Evolutionary conservation across 92 coral and sea anemone genomes (phyloP).

Genomic region (Montipora capitata): DNA sequence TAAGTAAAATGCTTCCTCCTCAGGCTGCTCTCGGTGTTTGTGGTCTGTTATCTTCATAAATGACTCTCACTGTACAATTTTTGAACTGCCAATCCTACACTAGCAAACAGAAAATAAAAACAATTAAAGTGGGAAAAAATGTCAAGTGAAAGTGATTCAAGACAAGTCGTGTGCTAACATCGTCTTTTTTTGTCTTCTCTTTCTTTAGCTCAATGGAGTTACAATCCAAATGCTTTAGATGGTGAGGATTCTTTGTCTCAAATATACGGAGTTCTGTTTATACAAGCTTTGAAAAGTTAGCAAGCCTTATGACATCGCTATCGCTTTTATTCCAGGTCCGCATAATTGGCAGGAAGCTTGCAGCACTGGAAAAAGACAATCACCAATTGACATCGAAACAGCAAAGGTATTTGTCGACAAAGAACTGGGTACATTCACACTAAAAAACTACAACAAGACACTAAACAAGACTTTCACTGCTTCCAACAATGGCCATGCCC

Average conservation of each 20-base stretch:
- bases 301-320: not conserved
- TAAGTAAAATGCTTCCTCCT: no score
- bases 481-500: conserved; percentile 63
- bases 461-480: not conserved
- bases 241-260: not conserved
- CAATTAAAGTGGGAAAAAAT: not conserved
- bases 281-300: not conserved
- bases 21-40: no score
- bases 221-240: not conserved
- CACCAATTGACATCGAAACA: conserved; percentile 55
- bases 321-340: not conserved
- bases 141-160: not conserved
- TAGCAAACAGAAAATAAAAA: not conserved
- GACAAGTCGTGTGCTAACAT: not conserved
- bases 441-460: conserved; percentile 11
- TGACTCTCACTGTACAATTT: no score
- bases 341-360: not conserved
- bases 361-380: conserved; percentile 27
- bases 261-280: not conserved
- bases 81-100: no score
- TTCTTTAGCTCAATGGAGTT: not conserved
- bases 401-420: conserved; percentile 7
- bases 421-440: conserved; percentile 26
- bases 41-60: no score
- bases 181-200: not conserved